Evolutionary conservation across 2,888 invertebrate species (phyloP).

Genomic region (Scaptomyza reducta): DNA sequence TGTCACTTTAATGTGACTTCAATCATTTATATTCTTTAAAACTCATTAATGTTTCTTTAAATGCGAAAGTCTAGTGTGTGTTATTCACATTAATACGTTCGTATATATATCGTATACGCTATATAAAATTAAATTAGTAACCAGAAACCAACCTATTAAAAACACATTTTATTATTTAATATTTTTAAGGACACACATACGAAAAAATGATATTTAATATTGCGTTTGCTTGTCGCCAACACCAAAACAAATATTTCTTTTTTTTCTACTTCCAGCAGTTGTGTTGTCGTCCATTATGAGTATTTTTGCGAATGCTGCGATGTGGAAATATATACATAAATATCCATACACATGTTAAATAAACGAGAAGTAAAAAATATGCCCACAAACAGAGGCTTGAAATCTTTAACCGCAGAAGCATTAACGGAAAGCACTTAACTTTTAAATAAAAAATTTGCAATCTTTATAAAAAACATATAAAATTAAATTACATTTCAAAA

Average conservation of each 20-base stretch:
- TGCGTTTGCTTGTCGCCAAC: not conserved
- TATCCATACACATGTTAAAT: not conserved
- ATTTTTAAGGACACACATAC: not conserved
- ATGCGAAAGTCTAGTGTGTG: too few relatives aligned
- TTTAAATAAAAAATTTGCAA: too few relatives aligned
- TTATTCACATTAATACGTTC: not conserved
- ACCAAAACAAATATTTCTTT: not conserved
- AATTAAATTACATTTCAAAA: too few relatives aligned
- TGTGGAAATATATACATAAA: slow-evolving; percentile 1
- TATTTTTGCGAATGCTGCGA: not conserved
- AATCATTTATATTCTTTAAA: not conserved
- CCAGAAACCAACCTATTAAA: not conserved
- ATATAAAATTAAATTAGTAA: not conserved
- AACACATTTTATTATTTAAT: not conserved
- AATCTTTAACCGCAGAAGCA: too few relatives aligned
- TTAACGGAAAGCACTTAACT: too few relatives aligned
- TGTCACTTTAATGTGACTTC: not conserved
- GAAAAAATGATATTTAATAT: not conserved
- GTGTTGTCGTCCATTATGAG: not conserved
- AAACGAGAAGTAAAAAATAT: not conserved
- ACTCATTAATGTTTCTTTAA: not conserved
- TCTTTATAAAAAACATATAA: too few relatives aligned
- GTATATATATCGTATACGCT: not conserved
- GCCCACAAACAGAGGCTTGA: not conserved
- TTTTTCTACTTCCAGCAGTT: not conserved